Evolutionary conservation across 1,140 invertebrate genomes (phyloP), one percentile per base, ranked within the genome.

Genomic region (Whitmania pigra): DNA sequence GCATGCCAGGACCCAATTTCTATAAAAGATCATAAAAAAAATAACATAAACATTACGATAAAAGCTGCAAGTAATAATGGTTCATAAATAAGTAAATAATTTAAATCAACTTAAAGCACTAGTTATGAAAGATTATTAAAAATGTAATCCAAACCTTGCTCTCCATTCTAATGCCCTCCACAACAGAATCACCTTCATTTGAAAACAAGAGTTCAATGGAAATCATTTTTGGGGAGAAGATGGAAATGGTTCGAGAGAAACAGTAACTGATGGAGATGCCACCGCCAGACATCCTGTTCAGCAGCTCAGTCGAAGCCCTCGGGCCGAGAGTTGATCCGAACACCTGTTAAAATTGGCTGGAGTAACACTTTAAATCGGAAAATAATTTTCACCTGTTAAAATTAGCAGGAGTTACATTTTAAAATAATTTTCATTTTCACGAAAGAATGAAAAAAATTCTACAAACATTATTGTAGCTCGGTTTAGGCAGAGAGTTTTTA

Each of bases 221-320:
- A 71, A 87, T 87, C 89, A 97, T 93, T 74, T 85, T 85, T 31
- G 88, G 84, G 29, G 91, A 94, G 81, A 89, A 91, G 69, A 95
- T 85, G 80, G 95, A 92, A 36, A 90, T 89, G 13, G 87, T 86
- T 75, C 92, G 86, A 0, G 88, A 88, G 54, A 74, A 74, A 18
- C 73, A 86, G 77, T 88, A 89, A 27, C 84, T 82, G 31, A 91
- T 84, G 76, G 86, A 85, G 40, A 97, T 81, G 0, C 93, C 93
- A 22, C 88, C 81, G n/a, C 85, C 88, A 76, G 82, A 86, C 63
- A 93, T 88, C 82, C 88, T 88, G 78, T 91, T 90, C 20, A 96
- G 76, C 53, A 94, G 82, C 83, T 92, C 90, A 72, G 83, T 83
- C 20, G 83, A 83, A 77, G 86, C 86, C 9, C 83, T 79, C 55